Percentiles rank a stretch among this genome's conserved stretches.
Evolutionary conservation across 2,797 vertebrate genomes (phyloP).

Genomic region (Anisognathus igniventris): DNA sequence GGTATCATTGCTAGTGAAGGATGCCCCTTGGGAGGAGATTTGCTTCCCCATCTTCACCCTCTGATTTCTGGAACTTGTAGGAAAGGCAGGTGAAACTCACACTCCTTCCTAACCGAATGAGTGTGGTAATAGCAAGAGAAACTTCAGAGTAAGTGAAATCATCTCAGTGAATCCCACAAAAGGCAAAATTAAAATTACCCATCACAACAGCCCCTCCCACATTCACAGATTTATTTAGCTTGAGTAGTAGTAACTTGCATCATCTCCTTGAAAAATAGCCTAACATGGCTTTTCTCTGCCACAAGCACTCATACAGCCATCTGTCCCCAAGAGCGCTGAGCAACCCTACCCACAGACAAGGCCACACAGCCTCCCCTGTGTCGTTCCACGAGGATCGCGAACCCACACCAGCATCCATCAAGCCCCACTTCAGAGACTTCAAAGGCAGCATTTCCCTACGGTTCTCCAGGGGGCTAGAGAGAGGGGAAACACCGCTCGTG

Average conservation of each 20-base stretch:
- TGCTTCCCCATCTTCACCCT: not conserved
- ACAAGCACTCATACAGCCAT: not conserved
- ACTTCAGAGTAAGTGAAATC: slow-evolving; percentile 15
- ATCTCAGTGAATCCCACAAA: not conserved
- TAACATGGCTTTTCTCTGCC: slow-evolving; percentile 3
- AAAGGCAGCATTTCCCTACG: not conserved
- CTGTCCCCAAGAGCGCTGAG: not conserved
- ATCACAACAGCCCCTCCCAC: slow-evolving; percentile 13
- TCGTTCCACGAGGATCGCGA: not conserved
- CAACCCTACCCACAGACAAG: not conserved
- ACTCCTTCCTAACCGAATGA: not conserved
- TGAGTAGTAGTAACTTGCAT: slow-evolving; percentile 31
- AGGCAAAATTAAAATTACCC: slow-evolving; percentile 2
- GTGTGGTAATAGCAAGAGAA: not conserved
- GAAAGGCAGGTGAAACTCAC: not conserved
- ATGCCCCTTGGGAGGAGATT: not conserved
- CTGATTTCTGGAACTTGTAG: not conserved
- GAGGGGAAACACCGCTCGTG: not conserved
- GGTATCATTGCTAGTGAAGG: not conserved
- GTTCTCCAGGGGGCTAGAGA: not conserved
- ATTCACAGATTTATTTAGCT: slow-evolving; percentile 8
- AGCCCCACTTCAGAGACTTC: not conserved
- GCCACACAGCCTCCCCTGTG: not conserved
- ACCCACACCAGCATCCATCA: not conserved
- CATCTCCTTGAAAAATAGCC: slow-evolving; percentile 12